A percentile compares a stretch with the other conserved stretches of the same genome.
Conservation (phyloP, 2,888 invertebrate species). For the Machimus atricapillus region DNA sequence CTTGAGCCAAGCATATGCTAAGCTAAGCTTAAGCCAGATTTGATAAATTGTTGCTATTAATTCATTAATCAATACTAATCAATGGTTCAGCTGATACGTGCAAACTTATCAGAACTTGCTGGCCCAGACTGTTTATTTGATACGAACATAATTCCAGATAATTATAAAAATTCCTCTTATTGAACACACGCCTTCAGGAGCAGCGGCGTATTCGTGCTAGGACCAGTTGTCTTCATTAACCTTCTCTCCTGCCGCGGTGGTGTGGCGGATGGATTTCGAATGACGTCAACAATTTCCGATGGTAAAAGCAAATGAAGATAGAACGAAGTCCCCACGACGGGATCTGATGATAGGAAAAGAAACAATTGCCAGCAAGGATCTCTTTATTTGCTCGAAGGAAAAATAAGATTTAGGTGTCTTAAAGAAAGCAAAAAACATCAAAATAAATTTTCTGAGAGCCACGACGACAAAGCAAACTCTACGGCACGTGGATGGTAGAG, state of each 20-base stretch:
- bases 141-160: background rate
- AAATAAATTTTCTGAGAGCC: background rate
- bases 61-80: too few relatives aligned
- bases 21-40: too few relatives aligned
- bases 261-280: background rate
- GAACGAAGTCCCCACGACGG: background rate
- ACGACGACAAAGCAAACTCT: background rate
- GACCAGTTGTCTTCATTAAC: background rate
- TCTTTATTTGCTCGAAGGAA: background rate
- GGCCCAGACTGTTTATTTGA: background rate
- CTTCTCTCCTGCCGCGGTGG: background rate
- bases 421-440: background rate
- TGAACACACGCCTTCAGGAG: background rate
- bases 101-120: background rate
- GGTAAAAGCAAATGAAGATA: background rate
- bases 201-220: background rate
- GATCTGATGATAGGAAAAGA: background rate
- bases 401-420: background rate
- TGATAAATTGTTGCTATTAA: too few relatives aligned
- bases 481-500: background rate
- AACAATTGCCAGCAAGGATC: background rate
- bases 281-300: background rate
- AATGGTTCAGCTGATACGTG: too few relatives aligned
- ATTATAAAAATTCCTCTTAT: background rate
- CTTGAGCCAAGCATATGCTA: too few relatives aligned